phyloP scores from a whole-genome alignment of 2,113 vertebrate genomes.

The Todiramphus saurophagus region DNA sequence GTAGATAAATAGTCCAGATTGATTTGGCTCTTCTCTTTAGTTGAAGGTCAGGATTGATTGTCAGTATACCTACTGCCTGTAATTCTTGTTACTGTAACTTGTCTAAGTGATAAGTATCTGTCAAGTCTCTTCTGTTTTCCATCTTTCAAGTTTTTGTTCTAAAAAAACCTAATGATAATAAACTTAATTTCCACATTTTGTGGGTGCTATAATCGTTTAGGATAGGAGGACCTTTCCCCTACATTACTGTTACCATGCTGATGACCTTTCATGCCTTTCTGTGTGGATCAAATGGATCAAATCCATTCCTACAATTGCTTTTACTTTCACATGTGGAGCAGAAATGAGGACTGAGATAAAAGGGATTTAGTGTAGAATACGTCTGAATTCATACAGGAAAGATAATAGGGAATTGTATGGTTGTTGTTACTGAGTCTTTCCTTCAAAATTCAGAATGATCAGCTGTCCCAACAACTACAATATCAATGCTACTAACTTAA shows the following conservation, averaged over 20 bases:
- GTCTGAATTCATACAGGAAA: background rate
- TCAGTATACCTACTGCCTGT: background rate
- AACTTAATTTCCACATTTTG: background rate
- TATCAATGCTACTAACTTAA: background rate
- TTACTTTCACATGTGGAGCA: background rate
- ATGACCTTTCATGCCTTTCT: background rate
- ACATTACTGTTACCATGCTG: accelerated
- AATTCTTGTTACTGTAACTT: background rate
- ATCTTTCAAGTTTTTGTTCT: background rate
- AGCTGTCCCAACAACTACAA: background rate
- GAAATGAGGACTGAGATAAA: background rate
- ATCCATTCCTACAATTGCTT: background rate
- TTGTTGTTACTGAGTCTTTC: background rate
- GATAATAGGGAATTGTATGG: background rate
- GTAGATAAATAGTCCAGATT: background rate
- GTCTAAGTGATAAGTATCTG: background rate
- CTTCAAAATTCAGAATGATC: background rate
- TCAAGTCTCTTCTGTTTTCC: background rate
- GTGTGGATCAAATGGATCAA: background rate
- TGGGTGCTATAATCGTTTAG: background rate
- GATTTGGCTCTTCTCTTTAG: background rate
- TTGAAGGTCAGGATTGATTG: background rate
- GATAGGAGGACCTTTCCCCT: background rate
- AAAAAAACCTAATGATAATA: background rate
- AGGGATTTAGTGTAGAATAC: background rate